Evolutionary conservation across 53 echinoderm and acorn worm genomes (phyloP), one percentile per base, ranked within the genome.

Genomic region (Stichopus horrens): DNA sequence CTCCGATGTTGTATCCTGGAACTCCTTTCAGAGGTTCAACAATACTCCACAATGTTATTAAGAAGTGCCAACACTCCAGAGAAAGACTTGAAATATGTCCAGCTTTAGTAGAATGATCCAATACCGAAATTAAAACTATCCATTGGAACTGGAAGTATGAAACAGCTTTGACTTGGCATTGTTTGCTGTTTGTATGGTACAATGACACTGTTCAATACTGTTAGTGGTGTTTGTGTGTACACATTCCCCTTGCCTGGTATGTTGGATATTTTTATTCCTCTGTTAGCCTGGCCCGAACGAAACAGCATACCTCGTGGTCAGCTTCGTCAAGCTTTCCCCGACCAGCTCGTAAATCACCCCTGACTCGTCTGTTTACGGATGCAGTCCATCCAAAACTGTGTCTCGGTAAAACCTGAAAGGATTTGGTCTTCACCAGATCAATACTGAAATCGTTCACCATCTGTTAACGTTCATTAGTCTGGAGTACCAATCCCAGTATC

Each of bases 241-340:
- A 63, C 10, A 63, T 13, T 63, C 16, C 11, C 63, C 63, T 63
- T 63, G 10, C 63, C 14, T 63, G 63, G 63, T 63, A 63, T 63
- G 63, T 63, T 63, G 63, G 16, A 63, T 63, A 63, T 63, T 5
- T 10, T 63, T 63, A 63, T 10, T 63, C 10, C 63, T 13, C 10
- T 16, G 16, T 10, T 63, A 63, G 63, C 63, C 16, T 37, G 37
- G 37, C 37, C 37, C 37, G 37, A 37, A 13, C 7, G 63, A 13
- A 37, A 79, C 10, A 53, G 16, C 53, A 79, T 79, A 54, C 79
- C 55, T 79, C 16, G 79, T 79, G 79, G 79, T 79, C 79, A 79
- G 53, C 63, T 63, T 79, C 53, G 79, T 18, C 55, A 19, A 79
- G 79, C 55, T 55, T 79, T 53, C 53, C 79, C 54, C 5, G 19